These are phyloP conservation scores for Stenoptilia bipunctidactyla DNA, from an alignment of 2,888 invertebrate genomes.

Conservation along the genomic window DNA sequence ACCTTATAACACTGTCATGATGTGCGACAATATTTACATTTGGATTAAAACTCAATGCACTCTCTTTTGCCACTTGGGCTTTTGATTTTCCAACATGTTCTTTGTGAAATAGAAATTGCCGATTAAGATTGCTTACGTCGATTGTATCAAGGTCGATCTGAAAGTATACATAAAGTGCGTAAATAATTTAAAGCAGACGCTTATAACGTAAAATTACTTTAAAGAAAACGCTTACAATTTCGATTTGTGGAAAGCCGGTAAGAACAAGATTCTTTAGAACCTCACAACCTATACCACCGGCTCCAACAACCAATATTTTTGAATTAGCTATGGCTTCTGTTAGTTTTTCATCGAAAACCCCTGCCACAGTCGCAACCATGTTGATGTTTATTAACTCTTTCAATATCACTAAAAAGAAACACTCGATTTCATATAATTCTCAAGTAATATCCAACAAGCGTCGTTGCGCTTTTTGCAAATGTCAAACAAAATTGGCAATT, in stretches of 20 bases:
- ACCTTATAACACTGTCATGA: slow-evolving; percentile 95
- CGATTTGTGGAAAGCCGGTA: slow-evolving; percentile 92
- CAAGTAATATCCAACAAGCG: no score
- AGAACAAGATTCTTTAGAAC: slow-evolving; percentile 96
- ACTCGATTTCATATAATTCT: no score
- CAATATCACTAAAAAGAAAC: no score
- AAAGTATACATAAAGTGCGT: slow-evolving; percentile 30
- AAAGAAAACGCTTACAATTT: slow-evolving; percentile 81
- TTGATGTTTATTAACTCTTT: slow-evolving; percentile 16
- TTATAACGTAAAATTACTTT: slow-evolving; percentile 3
- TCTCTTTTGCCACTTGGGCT: slow-evolving; percentile 91
- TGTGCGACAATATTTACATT: slow-evolving; percentile 89
- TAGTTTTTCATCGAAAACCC: slow-evolving; percentile 75
- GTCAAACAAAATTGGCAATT: no score
- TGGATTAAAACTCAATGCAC: slow-evolving; percentile 89
- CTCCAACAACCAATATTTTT: slow-evolving; percentile 91
- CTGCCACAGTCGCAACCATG: slow-evolving; percentile 78
- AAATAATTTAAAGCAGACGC: slow-evolving; percentile 1
- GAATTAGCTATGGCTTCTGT: slow-evolving; percentile 76
- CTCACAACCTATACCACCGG: slow-evolving; percentile 99
- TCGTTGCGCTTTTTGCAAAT: no score
- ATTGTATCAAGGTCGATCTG: slow-evolving; percentile 99
- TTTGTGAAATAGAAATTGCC: slow-evolving; percentile 98
- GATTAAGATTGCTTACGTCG: slow-evolving; percentile 98
- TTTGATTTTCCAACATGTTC: slow-evolving; percentile 99